Conservation (phyloP, 1,140 invertebrate species). For the Coptotermes formosanus region DNA sequence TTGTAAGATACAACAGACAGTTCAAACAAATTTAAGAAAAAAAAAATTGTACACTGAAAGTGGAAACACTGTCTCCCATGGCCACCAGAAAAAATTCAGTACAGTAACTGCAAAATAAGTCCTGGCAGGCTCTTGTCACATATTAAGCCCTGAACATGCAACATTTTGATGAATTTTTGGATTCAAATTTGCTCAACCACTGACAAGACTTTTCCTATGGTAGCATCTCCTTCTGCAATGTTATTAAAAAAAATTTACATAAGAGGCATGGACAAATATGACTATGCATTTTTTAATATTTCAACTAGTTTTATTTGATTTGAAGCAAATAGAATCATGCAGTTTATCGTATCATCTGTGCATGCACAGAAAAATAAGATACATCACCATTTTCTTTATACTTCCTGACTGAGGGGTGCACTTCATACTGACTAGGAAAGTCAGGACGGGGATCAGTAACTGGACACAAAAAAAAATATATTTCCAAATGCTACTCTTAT, state of each 20-base stretch:
- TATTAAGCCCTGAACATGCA: not conserved
- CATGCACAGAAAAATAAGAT: not conserved
- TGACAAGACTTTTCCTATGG: not conserved
- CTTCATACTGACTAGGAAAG: not conserved
- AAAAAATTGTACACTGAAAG: no score
- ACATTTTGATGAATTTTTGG: not conserved
- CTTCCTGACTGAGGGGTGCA: constrained; percentile 1
- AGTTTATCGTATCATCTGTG: not conserved
- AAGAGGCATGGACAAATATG: constrained; percentile 11
- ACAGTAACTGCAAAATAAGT: not conserved
- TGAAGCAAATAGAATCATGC: constrained; percentile 2
- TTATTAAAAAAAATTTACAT: not conserved
- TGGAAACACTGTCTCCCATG: no score
- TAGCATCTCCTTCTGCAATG: not conserved
- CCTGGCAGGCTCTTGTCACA: not conserved
- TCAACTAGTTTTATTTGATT: not conserved
- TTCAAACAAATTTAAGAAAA: no score
- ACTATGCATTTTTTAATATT: not conserved
- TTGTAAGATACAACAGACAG: no score
- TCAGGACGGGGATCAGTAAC: not conserved
- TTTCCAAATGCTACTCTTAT: not conserved
- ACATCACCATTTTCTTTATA: not conserved
- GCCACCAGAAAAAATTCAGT: no score
- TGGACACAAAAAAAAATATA: not conserved
- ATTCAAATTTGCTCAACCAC: not conserved